Conservation (phyloP, 1,140 invertebrate species). For the Apis dorsata region DNA sequence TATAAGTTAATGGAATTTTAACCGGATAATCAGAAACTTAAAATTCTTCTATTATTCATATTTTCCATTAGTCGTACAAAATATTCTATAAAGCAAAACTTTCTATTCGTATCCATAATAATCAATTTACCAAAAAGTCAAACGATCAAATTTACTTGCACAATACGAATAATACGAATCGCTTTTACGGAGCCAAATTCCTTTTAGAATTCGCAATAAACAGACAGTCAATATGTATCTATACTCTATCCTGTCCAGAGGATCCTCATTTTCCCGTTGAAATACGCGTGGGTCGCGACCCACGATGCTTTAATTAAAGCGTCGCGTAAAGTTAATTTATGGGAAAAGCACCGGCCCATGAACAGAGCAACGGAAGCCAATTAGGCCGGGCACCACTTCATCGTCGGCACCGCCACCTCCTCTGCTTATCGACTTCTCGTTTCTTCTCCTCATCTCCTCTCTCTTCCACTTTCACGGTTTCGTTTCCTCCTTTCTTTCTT, state of each 20-base stretch:
- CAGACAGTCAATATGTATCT: conserved; percentile 24
- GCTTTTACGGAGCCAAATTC: not conserved
- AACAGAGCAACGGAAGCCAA: conserved; percentile 67
- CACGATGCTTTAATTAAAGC: conserved; percentile 63
- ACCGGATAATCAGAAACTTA: no score
- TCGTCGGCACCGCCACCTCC: conserved; percentile 41
- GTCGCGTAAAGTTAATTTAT: conserved; percentile 66
- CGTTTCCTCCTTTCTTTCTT: conserved; percentile 41
- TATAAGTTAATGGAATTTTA: no score
- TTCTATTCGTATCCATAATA: not conserved
- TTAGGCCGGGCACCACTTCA: conserved; percentile 65
- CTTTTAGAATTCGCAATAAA: conserved; percentile 39
- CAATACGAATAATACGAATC: not conserved
- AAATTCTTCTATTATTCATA: not conserved
- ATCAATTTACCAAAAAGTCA: not conserved
- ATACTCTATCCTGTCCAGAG: conserved; percentile 1
- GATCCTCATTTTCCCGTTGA: conserved; percentile 44
- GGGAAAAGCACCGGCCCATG: conserved; percentile 61
- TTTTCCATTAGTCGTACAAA: no score
- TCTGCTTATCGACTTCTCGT: conserved; percentile 55
- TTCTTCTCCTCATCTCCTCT: not conserved
- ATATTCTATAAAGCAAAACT: not conserved
- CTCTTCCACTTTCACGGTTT: not conserved
- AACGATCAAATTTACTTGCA: not conserved
- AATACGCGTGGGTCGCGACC: conserved; percentile 51